A percentile compares a stretch with the other conserved stretches of the same genome.
These are phyloP conservation scores for Chelonoidis abingdonii DNA, from an alignment of 2,113 vertebrate genomes.

Conservation along the genomic window DNA sequence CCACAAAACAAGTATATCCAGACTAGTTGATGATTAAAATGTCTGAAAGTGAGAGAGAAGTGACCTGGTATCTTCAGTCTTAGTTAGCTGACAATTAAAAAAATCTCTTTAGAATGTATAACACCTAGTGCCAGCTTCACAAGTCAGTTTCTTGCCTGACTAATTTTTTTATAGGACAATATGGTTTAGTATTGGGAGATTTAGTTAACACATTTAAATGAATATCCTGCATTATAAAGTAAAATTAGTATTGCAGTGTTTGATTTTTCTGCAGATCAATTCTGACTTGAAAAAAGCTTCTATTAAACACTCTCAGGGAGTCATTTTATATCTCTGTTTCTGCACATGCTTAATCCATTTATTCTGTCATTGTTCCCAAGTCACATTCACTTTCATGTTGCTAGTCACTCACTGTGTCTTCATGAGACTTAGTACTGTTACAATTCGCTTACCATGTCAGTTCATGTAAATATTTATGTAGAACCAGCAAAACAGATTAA, in stretches of 20 bases:
- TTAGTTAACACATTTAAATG: background rate
- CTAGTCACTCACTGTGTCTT: background rate
- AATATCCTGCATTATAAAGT: background rate
- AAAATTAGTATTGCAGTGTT: background rate
- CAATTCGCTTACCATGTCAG: background rate
- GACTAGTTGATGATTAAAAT: background rate
- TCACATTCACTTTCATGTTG: background rate
- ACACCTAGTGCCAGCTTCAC: background rate
- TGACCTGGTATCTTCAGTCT: background rate
- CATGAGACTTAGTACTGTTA: background rate
- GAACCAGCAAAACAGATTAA: background rate
- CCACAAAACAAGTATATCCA: background rate
- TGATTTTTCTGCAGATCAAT: background rate
- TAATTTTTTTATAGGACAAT: background rate
- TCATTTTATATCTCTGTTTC: constrained; percentile 4
- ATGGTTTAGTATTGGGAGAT: background rate
- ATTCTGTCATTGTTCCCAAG: background rate
- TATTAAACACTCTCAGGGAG: background rate
- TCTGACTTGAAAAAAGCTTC: background rate
- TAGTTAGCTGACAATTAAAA: background rate
- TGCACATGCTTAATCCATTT: background rate
- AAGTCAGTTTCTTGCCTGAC: background rate
- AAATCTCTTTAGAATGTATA: background rate
- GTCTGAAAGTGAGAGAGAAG: background rate
- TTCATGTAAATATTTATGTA: background rate